phyloP scores from a whole-genome alignment of 2,113 vertebrate genomes.

The Anarhynchus alexandrinus region DNA sequence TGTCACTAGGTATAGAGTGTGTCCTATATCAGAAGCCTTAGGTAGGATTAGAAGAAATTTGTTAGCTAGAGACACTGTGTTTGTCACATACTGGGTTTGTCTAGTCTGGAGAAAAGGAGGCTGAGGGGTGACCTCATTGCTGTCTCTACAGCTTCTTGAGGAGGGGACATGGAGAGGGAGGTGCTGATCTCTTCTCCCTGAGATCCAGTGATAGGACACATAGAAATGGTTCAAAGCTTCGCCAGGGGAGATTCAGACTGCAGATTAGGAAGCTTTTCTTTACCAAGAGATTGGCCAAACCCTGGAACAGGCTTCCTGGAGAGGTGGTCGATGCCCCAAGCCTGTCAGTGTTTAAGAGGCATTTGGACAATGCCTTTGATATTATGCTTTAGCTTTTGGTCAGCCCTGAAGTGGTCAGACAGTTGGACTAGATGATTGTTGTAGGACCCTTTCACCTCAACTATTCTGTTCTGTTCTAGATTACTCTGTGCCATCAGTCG shows the following conservation, averaged over 20 bases:
- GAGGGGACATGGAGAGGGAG: not conserved
- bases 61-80: not conserved
- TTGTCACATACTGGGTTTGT: not conserved
- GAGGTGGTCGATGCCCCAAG: fast-evolving
- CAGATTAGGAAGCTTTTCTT: not conserved
- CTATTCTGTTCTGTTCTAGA: not conserved
- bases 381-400: not conserved
- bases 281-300: not conserved
- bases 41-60: not conserved
- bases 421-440: not conserved
- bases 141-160: not conserved
- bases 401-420: not conserved
- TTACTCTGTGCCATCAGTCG: not conserved
- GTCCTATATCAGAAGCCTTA: not conserved
- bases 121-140: fast-evolving
- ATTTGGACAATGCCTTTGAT: not conserved
- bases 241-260: not conserved
- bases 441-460: not conserved
- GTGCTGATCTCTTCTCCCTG: not conserved
- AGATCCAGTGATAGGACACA: fast-evolving
- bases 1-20: not conserved
- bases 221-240: not conserved
- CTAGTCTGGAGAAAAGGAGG: not conserved
- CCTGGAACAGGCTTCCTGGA: not conserved
- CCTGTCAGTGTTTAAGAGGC: not conserved